Evolutionary conservation across 2,888 invertebrate genomes (phyloP).

Genomic region (Drosophila meridiana): DNA sequence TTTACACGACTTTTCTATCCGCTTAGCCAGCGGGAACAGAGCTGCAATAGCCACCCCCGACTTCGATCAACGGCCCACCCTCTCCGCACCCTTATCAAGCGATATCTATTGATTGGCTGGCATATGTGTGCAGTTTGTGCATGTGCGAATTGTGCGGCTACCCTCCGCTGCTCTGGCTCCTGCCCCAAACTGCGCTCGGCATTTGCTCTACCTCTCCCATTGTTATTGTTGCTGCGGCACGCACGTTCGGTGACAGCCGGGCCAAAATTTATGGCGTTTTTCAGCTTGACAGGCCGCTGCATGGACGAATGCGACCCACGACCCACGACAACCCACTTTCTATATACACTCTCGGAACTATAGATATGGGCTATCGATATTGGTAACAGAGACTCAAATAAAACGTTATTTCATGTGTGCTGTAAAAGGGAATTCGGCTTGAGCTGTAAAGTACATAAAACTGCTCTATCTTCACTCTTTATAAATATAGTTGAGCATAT

Average conservation of each 20-base stretch:
- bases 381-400: background rate
- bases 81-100: constrained; percentile 37
- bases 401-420: background rate
- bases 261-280: constrained; percentile 81
- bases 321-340: constrained; percentile 65
- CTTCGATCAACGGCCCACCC: constrained; percentile 34
- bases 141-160: constrained; percentile 69
- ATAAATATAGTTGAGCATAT: background rate
- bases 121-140: constrained; percentile 74
- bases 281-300: constrained; percentile 73
- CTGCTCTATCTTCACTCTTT: background rate
- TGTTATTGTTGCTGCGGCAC: constrained; percentile 47
- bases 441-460: background rate
- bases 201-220: constrained; percentile 35
- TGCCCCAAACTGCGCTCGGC: constrained; percentile 27
- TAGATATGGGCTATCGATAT: constrained; percentile 17
- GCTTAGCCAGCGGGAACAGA: constrained; percentile 48
- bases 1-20: constrained; percentile 70
- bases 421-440: background rate
- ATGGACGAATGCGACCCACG: constrained; percentile 53
- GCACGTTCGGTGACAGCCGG: constrained; percentile 58
- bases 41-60: constrained; percentile 59
- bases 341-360: constrained; percentile 14
- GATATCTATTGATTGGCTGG: constrained; percentile 45
- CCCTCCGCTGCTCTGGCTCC: constrained; percentile 22